Evolutionary conservation across 2,888 invertebrate genomes (phyloP).

Genomic region (Panzeria rudis): DNA sequence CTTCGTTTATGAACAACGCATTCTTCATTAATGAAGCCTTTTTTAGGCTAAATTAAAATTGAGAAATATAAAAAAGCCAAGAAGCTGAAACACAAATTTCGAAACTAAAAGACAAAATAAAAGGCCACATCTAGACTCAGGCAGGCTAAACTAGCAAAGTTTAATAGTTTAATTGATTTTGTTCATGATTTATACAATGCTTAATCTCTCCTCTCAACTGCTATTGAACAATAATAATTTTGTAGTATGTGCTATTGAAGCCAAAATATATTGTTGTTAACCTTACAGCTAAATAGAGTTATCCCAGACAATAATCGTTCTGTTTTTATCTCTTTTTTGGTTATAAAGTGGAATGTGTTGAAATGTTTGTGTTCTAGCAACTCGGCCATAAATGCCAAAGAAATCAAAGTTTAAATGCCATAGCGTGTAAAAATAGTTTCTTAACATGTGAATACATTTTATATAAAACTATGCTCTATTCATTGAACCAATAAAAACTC

Average conservation of each 20-base stretch:
- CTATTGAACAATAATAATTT: slow-evolving; percentile 28
- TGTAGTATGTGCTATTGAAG: slow-evolving; percentile 41
- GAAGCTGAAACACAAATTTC: too few relatives aligned
- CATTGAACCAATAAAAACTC: slow-evolving; percentile 69
- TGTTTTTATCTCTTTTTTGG: slow-evolving; percentile 45
- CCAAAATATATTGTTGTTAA: slow-evolving; percentile 60
- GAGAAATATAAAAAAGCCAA: too few relatives aligned
- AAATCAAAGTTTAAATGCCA: slow-evolving; percentile 72
- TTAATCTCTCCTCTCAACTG: not conserved
- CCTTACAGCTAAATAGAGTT: slow-evolving; percentile 63
- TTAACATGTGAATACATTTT: slow-evolving; percentile 24
- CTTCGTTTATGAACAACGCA: too few relatives aligned
- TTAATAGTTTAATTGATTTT: too few relatives aligned
- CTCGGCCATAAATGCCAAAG: slow-evolving; percentile 70
- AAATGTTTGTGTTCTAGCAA: slow-evolving; percentile 57
- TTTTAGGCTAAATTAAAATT: too few relatives aligned
- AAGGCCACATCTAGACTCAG: too few relatives aligned
- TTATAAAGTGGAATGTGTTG: slow-evolving; percentile 64
- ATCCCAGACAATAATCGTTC: slow-evolving; percentile 65
- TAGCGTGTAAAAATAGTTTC: slow-evolving; percentile 44
- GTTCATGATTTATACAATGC: not conserved
- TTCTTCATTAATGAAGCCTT: too few relatives aligned
- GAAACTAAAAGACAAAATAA: too few relatives aligned
- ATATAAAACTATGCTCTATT: slow-evolving; percentile 36
- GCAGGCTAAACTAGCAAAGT: too few relatives aligned